A percentile compares a stretch with the other conserved stretches of the same genome.
Evolutionary conservation across 1,140 invertebrate species (phyloP).

Genomic region (Pectinophora gossypiella): DNA sequence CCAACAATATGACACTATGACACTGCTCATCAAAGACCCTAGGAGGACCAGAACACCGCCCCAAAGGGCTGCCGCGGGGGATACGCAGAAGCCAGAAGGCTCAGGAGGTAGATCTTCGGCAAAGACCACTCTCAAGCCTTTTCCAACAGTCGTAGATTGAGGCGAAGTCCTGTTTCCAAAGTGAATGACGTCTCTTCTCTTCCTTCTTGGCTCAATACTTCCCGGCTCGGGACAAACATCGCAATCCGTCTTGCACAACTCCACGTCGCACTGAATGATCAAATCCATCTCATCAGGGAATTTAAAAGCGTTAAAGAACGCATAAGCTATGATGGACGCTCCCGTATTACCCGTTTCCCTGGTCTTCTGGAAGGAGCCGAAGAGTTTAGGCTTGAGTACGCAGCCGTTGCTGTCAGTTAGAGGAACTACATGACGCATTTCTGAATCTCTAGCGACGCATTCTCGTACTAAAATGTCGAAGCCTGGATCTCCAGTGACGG

Average conservation of each 20-base stretch:
- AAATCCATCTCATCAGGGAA: constrained; percentile 93
- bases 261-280: constrained; percentile 89
- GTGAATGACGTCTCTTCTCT: constrained; percentile 71
- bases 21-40: constrained; percentile 54
- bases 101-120: constrained; percentile 76
- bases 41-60: constrained; percentile 56
- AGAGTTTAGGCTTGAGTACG: constrained; percentile 87
- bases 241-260: constrained; percentile 89
- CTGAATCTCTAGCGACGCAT: constrained; percentile 84
- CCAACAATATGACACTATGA: constrained; percentile 53
- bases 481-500: constrained; percentile 86
- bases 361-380: constrained; percentile 88
- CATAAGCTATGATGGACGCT: constrained; percentile 87
- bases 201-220: constrained; percentile 80
- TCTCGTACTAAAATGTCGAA: constrained; percentile 88
- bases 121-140: constrained; percentile 80
- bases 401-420: constrained; percentile 88
- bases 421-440: constrained; percentile 79
- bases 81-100: constrained; percentile 58
- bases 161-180: constrained; percentile 73
- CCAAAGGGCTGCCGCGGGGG: constrained; percentile 59
- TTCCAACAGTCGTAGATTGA: constrained; percentile 75
- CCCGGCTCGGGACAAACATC: constrained; percentile 82
- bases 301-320: constrained; percentile 91
- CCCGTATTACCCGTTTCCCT: constrained; percentile 83